Percentiles rank a stretch among this genome's conserved stretches.
These are phyloP conservation scores for Zhuqinia jingwanae DNA, from an alignment of 2,888 invertebrate species.

Conservation along the genomic window DNA sequence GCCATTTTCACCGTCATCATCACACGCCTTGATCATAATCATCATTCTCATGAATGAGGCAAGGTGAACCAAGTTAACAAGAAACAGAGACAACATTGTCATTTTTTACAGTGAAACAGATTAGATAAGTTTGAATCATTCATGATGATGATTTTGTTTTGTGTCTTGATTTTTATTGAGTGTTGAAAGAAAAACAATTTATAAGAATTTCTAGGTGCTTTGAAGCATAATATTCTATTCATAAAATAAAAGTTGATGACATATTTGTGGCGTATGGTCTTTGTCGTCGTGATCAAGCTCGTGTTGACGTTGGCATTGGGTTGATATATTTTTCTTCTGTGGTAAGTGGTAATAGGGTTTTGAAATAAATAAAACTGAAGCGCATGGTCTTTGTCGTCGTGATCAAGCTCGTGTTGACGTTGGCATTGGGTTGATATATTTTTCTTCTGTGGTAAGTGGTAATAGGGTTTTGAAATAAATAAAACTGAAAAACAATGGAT, in stretches of 20 bases:
- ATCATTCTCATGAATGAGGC: not conserved
- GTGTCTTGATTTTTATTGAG: not conserved
- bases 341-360: not conserved
- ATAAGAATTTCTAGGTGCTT: not conserved
- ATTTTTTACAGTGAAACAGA: not conserved
- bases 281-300: not conserved
- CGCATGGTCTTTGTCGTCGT: not conserved
- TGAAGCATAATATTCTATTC: not conserved
- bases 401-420: not conserved
- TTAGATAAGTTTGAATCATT: slow-evolving; percentile 25
- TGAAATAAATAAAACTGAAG: too few relatives aligned
- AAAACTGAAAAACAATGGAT: slow-evolving; percentile 2
- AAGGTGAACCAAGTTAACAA: not conserved
- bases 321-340: too few relatives aligned
- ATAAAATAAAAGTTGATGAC: too few relatives aligned
- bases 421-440: slow-evolving; percentile 22
- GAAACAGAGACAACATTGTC: slow-evolving; percentile 12
- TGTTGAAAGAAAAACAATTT: slow-evolving; percentile 15
- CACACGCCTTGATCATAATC: not conserved
- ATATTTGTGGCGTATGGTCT: not conserved
- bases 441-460: not conserved
- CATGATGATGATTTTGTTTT: not conserved
- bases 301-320: slow-evolving; percentile 7
- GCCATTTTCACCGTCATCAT: not conserved
- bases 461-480: not conserved